Base-by-base conservation (phyloP, 2,888 invertebrate genomes). In the Drosophila kambysellisi region DNA sequence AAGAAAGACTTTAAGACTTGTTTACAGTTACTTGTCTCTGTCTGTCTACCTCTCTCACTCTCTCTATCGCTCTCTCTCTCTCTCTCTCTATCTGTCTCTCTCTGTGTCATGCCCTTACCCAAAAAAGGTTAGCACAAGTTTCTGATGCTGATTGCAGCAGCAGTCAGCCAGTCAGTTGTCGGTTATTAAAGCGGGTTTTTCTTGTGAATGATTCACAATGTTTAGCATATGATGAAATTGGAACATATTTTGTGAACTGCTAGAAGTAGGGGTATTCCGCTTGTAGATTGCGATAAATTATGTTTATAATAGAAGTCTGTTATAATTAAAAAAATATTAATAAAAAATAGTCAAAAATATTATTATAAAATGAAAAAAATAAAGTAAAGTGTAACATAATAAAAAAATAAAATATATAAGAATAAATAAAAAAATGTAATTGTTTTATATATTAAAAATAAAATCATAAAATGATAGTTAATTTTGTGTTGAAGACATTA, bases 41-140 rank as follows among this genome's bases (percentile, higher is more conserved):
- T 15, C 8, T 29, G 0, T 0, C 17, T 54, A 1, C 2, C 35
- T 35, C 0, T 17, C n/a, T 53, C 41, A 54, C 20, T 46, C 11
- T 17, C 33, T 35, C 20, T 52, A 1, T 33, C 6, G 7, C 37
- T 6, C 5, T 25, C 8, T 35, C 12, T 3, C 9, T 1, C 11
- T n/a, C 41, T 11, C 11, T 7, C 4, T 17, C 2, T 17, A 17
- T n/a, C 8, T 17, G 4, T 17, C 39, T 29, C 17, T 17, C 5
- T 30, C 50, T 29, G 33, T 81, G 53, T 56, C 54, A 82, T 83
- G 89, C 89, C 87, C 89, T 86, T 65, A 87, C 77, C 52, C 20
- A 30, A 60, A 75, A 68, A 74, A 73, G 79, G 79, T 66, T 75
- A 65, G 56, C 77, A 50, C 32, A 51, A 56, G 30, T 61, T 39